Conservation (phyloP, 2,113 vertebrate species). For the Rana temporaria region DNA sequence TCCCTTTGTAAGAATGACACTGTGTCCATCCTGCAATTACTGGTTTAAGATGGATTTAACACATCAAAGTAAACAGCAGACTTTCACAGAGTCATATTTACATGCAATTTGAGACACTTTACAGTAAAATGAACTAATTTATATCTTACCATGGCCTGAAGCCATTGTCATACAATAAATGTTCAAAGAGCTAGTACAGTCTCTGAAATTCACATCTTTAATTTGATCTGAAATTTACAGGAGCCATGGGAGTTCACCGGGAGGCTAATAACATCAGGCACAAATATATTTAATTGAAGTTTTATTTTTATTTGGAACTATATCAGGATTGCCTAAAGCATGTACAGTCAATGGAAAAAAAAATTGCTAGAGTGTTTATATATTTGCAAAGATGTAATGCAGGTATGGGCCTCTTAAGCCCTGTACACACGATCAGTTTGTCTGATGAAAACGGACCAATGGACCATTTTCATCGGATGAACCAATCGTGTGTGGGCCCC, state of each 20-base stretch:
- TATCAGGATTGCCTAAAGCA: constrained; percentile 25
- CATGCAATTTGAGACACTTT: constrained; percentile 33
- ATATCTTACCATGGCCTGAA: constrained; percentile 36
- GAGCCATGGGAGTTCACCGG: constrained; percentile 48
- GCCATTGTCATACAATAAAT: constrained; percentile 47
- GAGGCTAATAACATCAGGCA: constrained; percentile 46
- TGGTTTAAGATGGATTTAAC: constrained; percentile 25
- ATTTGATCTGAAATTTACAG: constrained; percentile 50
- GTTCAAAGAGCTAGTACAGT: constrained; percentile 36
- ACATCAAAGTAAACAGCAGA: constrained; percentile 45
- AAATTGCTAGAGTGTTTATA: not conserved
- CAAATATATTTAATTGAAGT: constrained; percentile 41
- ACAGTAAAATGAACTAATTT: constrained; percentile 39
- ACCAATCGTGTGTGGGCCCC: no score
- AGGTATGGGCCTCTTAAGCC: no score
- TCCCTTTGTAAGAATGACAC: not conserved
- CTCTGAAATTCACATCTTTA: constrained; percentile 38
- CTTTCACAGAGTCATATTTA: constrained; percentile 29
- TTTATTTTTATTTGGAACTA: constrained; percentile 39
- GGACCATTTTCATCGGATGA: no score
- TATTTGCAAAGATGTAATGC: no score
- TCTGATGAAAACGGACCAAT: no score
- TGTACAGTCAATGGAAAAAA: not conserved
- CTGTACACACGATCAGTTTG: no score
- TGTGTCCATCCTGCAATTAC: constrained; percentile 21